Base-by-base conservation (phyloP, 2,888 invertebrate species). In the Pandemis heparana region DNA sequence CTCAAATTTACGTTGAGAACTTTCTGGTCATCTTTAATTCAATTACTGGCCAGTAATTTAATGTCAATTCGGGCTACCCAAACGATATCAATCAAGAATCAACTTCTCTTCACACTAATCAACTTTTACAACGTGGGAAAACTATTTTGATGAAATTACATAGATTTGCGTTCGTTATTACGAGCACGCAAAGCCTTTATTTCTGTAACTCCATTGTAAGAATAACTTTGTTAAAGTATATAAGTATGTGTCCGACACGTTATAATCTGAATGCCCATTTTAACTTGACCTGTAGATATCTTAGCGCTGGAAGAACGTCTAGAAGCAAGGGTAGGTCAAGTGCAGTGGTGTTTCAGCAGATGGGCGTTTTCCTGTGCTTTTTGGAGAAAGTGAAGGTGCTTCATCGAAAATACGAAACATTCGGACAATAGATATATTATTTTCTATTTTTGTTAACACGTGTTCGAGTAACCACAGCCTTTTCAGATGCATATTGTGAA, bases 321-420 rank as follows among this genome's bases (percentile, higher is more conserved):
- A 60, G 14, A 16, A 43, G 23, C 53, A 65, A 60, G 10, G 41
- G 63, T 43, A 60, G 64, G 39, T 70, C 70, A 51, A 32, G 60
- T 23, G 8, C 51, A 10, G 43, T 70, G 70, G 74, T 53, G 64
- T 10, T n/a, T 69, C 64, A 18, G 65, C n/a, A 65, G 65, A 60
- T 65, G 48, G 64, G 48, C 60, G 69, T 69, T 74, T 74, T 74
- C 65, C 65, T 65, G 64, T 60, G 65, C 69, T 56, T 48, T 64
- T 39, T 51, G 74, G 74, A 70, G 74, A 74, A 74, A 74, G 74
- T 74, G 74, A 74, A 61, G 71, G 65, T 56, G 23, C 56, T 59
- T 69, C 51, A 48, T 70, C 60, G 59, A 32, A 68, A 56, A 70
- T 16, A 56, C 62, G 46, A 41, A 68, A 56, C 68, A 64, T 68